Conservation (phyloP, 2,797 vertebrate genomes). For the Pangasius krempfi region DNA sequence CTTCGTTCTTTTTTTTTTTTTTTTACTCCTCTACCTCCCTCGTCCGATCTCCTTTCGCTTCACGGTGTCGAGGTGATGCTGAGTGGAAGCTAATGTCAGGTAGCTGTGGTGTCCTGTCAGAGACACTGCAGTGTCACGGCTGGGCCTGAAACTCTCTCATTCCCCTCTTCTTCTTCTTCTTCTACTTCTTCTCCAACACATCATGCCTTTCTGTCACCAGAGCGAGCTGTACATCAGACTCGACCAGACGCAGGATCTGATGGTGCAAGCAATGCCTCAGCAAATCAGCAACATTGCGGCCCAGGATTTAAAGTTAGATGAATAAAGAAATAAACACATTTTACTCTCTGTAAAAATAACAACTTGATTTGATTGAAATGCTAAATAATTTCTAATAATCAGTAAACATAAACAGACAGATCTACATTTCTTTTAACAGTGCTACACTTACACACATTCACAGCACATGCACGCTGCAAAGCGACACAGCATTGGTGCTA, state of each 20-base stretch:
- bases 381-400: neutral
- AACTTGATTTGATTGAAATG: neutral
- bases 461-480: neutral
- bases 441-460: neutral
- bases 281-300: neutral
- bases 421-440: neutral
- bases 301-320: neutral
- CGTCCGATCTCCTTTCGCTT: constrained; percentile 10
- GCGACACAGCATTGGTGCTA: neutral
- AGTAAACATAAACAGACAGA: neutral
- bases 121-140: neutral
- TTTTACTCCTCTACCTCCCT: constrained; percentile 23
- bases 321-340: neutral
- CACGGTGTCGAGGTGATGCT: constrained; percentile 69
- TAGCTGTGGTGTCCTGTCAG: constrained; percentile 27
- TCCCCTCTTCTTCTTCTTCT: neutral
- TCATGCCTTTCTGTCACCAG: neutral
- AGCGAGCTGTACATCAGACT: neutral
- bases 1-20: constrained; percentile 59
- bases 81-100: constrained; percentile 74
- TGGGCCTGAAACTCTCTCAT: neutral
- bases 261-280: too few relatives aligned
- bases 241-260: neutral
- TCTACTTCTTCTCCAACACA: neutral
- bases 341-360: neutral